Evolutionary conservation across 2,113 vertebrate genomes (phyloP).

Genomic region (Megalops atlanticus): DNA sequence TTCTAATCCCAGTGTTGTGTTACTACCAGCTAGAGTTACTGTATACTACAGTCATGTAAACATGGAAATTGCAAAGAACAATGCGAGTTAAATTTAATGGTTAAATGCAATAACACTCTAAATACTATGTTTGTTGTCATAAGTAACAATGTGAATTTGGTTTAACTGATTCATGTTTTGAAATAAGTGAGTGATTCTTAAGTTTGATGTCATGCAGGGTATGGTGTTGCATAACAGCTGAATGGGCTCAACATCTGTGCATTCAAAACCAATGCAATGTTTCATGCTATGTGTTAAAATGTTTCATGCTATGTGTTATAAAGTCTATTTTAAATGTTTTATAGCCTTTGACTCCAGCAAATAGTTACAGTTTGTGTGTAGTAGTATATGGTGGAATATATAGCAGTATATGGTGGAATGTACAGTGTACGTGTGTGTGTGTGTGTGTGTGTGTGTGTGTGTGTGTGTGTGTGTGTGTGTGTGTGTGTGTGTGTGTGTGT

Average conservation of each 20-base stretch:
- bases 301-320: background rate
- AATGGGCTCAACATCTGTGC: background rate
- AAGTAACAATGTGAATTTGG: background rate
- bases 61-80: background rate
- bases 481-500: too few relatives aligned
- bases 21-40: background rate
- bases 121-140: background rate
- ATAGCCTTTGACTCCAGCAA: background rate
- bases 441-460: too few relatives aligned
- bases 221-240: background rate
- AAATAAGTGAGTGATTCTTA: background rate
- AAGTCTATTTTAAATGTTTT: background rate
- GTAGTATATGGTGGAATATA: background rate
- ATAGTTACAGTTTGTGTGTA: background rate
- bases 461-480: too few relatives aligned
- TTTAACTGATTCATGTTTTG: too few relatives aligned
- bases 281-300: background rate
- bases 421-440: too few relatives aligned
- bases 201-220: background rate
- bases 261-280: background rate
- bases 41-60: background rate
- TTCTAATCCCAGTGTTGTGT: background rate
- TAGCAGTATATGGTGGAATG: background rate
- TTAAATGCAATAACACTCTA: conserved; percentile 4
- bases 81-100: background rate